phyloP scores from a whole-genome alignment of 2,888 invertebrate species.

The Pheosia gnoma region DNA sequence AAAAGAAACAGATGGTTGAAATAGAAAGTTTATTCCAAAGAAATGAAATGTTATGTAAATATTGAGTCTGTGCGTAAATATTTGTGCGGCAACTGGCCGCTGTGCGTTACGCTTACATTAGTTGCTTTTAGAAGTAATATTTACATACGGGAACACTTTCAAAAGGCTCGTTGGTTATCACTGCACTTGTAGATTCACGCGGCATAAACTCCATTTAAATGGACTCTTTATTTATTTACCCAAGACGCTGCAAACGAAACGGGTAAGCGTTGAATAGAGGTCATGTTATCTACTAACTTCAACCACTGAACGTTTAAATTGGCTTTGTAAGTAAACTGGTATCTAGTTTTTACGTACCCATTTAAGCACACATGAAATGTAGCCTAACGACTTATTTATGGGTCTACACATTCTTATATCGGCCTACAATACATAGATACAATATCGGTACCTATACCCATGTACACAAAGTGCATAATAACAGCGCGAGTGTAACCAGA shows the following conservation, averaged over 20 bases:
- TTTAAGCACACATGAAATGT: no score
- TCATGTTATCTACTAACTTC: slow-evolving; percentile 21
- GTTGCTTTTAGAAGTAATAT: slow-evolving; percentile 64
- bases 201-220: slow-evolving; percentile 39
- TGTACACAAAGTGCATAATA: no score
- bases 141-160: slow-evolving; percentile 58
- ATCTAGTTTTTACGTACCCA: neutral
- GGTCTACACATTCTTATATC: no score
- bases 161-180: slow-evolving; percentile 41
- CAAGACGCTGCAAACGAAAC: slow-evolving; percentile 14
- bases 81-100: slow-evolving; percentile 57
- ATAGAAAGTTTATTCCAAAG: slow-evolving; percentile 60
- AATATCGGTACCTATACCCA: no score
- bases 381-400: no score
- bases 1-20: slow-evolving; percentile 44
- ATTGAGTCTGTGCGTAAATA: slow-evolving; percentile 62
- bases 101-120: slow-evolving; percentile 66
- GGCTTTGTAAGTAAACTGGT: neutral
- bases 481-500: no score
- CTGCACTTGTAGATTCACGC: slow-evolving; percentile 41
- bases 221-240: slow-evolving; percentile 30
- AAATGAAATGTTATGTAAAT: slow-evolving; percentile 71
- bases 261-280: slow-evolving; percentile 26
- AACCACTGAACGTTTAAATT: slow-evolving; percentile 5
- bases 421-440: no score